Conservation (phyloP, 2,888 invertebrate genomes). For the Diarsia brunnea region DNA sequence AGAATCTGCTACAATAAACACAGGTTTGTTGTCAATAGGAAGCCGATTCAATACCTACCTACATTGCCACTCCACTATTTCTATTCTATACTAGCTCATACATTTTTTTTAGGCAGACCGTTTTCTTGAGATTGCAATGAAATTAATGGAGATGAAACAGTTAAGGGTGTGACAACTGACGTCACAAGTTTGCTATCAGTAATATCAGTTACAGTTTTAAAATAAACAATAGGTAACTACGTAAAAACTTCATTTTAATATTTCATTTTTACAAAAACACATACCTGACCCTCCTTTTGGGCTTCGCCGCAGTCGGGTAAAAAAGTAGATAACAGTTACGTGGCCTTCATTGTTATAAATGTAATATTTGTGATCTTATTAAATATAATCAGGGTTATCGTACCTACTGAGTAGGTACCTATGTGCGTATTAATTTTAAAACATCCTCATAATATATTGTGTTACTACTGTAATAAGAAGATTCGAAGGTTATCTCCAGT, state of each 20-base stretch:
- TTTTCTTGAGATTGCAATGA: too few relatives aligned
- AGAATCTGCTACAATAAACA: neutral
- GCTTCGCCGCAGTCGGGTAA: too few relatives aligned
- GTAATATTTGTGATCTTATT: slow-evolving; percentile 38
- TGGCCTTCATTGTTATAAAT: slow-evolving; percentile 18
- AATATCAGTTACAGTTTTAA: slow-evolving; percentile 6
- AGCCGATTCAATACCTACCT: neutral
- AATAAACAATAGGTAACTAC: slow-evolving; percentile 1
- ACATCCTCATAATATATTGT: neutral
- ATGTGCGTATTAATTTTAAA: neutral
- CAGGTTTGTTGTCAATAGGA: neutral
- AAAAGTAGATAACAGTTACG: neutral
- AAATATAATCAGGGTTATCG: slow-evolving; percentile 45
- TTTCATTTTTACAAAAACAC: slow-evolving; percentile 1
- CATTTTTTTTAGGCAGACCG: neutral
- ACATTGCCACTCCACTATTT: neutral
- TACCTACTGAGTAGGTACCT: neutral
- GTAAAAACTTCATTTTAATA: slow-evolving; percentile 3
- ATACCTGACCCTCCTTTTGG: too few relatives aligned
- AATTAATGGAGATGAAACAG: neutral
- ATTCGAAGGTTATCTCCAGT: slow-evolving; percentile 32
- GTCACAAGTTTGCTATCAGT: neutral
- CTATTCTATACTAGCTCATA: neutral
- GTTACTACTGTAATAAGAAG: slow-evolving; percentile 16
- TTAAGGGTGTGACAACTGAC: slow-evolving; percentile 19